Conservation (phyloP, 2,888 invertebrate genomes). For the Nezara viridula region DNA sequence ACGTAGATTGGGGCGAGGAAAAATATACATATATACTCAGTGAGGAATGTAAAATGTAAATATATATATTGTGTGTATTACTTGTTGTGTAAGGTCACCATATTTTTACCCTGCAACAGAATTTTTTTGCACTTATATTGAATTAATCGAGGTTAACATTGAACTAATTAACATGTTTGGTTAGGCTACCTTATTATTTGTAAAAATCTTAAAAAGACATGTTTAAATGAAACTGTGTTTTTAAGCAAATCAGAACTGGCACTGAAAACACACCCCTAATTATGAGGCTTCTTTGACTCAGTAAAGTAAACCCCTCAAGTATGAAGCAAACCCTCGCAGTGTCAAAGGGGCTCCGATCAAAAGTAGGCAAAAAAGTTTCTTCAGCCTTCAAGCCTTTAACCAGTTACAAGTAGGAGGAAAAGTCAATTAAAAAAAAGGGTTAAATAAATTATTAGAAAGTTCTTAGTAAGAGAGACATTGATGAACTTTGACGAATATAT, state of each 20-base stretch:
- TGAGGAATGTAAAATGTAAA: too few relatives aligned
- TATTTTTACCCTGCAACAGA: background rate
- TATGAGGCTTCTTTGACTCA: background rate
- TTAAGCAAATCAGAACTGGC: background rate
- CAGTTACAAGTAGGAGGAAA: background rate
- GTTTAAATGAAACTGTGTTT: background rate
- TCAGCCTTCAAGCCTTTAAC: background rate
- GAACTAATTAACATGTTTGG: background rate
- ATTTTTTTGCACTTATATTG: background rate
- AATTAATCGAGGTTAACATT: conserved; percentile 3
- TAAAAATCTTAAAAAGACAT: background rate
- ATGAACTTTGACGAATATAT: background rate
- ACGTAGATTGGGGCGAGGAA: too few relatives aligned
- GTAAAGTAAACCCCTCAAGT: background rate
- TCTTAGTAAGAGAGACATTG: background rate
- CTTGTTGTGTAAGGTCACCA: too few relatives aligned
- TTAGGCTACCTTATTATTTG: background rate
- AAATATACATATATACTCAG: too few relatives aligned
- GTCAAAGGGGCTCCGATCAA: background rate
- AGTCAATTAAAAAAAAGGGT: background rate
- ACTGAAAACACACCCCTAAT: background rate
- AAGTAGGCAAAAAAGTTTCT: background rate
- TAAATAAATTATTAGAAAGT: background rate
- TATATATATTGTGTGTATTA: too few relatives aligned
- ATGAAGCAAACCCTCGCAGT: background rate